phyloP scores from a whole-genome alignment of 2,113 vertebrate genomes.

The Trematocara nigrifrons region DNA sequence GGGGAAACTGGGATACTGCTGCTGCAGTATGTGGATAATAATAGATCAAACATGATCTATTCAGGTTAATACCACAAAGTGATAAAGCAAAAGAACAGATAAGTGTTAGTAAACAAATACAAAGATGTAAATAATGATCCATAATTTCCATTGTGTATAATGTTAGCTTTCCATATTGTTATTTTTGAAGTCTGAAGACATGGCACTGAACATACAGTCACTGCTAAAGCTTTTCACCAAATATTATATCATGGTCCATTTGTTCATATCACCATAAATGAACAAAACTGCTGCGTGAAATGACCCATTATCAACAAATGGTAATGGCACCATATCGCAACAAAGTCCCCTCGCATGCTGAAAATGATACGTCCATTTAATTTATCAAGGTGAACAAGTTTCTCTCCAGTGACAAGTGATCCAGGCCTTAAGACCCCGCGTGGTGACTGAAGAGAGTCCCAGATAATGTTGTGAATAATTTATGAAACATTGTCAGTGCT shows the following conservation, averaged over 20 bases:
- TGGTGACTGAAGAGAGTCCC: conserved; percentile 33
- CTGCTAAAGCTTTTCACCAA: not conserved
- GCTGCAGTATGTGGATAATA: conserved; percentile 29
- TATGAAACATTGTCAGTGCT: conserved; percentile 61
- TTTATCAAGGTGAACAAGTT: conserved; percentile 28
- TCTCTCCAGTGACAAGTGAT: conserved; percentile 26
- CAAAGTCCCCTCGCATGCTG: not conserved
- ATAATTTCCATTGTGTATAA: not conserved
- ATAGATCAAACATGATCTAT: conserved; percentile 31
- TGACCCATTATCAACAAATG: not conserved
- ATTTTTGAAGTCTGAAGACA: not conserved
- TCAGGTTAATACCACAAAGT: conserved; percentile 17
- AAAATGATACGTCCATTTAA: conserved; percentile 13
- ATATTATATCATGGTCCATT: not conserved
- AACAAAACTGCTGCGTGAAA: not conserved
- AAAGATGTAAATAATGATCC: not conserved
- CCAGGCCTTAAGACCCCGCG: not conserved
- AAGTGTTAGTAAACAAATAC: not conserved
- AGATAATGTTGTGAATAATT: conserved; percentile 66
- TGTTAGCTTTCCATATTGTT: not conserved
- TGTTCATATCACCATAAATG: not conserved
- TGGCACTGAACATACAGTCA: not conserved
- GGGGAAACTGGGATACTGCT: conserved; percentile 37
- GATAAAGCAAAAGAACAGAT: conserved; percentile 24
- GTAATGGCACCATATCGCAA: not conserved